Evolutionary conservation across 2,797 vertebrate genomes (phyloP).

Genomic region (Falco berigora): DNA sequence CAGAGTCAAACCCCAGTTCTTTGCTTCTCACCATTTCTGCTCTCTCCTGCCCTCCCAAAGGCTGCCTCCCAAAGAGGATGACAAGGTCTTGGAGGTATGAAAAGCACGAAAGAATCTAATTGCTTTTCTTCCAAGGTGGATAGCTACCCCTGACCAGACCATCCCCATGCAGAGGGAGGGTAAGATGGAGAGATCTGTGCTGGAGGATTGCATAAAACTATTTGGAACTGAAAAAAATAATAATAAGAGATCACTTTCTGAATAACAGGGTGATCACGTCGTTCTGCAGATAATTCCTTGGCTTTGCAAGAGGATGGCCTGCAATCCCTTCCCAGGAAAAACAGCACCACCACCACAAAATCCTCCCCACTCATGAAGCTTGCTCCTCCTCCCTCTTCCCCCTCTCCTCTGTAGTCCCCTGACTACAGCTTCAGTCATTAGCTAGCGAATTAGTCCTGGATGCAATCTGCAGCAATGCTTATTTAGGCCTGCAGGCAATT

Average conservation of each 20-base stretch:
- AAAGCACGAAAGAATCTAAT: not conserved
- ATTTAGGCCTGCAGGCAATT: conserved; percentile 18
- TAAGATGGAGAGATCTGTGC: not conserved
- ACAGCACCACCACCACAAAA: not conserved
- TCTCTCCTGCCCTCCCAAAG: not conserved
- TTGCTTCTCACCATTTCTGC: not conserved
- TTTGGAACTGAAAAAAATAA: not conserved
- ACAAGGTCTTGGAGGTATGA: not conserved
- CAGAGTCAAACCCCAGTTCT: not conserved
- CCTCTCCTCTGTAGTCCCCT: not conserved
- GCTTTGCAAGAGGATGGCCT: not conserved
- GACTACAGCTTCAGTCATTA: not conserved
- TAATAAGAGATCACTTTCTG: not conserved
- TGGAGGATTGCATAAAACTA: not conserved
- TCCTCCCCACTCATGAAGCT: not conserved
- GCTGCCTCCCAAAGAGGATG: not conserved
- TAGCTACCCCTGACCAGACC: not conserved
- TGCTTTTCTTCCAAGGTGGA: not conserved
- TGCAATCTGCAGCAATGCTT: conserved; percentile 10
- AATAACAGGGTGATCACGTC: not conserved
- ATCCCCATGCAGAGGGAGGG: not conserved
- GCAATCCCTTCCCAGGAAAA: not conserved
- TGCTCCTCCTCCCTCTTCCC: not conserved
- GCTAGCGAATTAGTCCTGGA: not conserved
- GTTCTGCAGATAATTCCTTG: not conserved